A percentile compares a stretch with the other conserved stretches of the same genome.
Conservation (phyloP, 2,888 invertebrate species). For the Lochmaea crataegi region DNA sequence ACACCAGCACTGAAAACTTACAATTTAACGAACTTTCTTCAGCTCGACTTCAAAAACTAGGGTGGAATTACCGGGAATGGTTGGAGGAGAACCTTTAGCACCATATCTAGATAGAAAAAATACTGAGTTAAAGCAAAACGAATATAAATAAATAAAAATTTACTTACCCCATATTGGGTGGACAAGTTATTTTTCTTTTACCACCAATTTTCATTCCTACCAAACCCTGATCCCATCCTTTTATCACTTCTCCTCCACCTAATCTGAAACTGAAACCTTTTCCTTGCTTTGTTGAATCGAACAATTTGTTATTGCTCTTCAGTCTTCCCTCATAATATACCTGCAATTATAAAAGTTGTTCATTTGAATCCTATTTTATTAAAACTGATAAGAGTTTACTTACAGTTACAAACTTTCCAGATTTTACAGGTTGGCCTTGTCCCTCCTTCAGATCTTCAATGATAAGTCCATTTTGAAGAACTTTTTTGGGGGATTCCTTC, state of each 20-base stretch:
- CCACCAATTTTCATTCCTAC: slow-evolving; percentile 95
- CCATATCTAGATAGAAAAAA: slow-evolving; percentile 71
- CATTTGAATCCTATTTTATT: neutral
- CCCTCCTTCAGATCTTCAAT: slow-evolving; percentile 85
- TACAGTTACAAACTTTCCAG: slow-evolving; percentile 78
- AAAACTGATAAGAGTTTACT: slow-evolving; percentile 33
- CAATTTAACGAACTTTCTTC: slow-evolving; percentile 77
- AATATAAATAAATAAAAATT: slow-evolving; percentile 2
- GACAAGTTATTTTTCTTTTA: slow-evolving; percentile 86
- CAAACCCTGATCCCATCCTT: slow-evolving; percentile 92
- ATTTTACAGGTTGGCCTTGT: slow-evolving; percentile 79
- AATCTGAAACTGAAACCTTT: slow-evolving; percentile 88
- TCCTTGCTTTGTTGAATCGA: slow-evolving; percentile 81
- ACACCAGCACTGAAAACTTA: neutral
- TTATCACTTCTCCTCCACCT: slow-evolving; percentile 88
- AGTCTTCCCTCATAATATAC: slow-evolving; percentile 90
- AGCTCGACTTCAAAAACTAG: slow-evolving; percentile 92
- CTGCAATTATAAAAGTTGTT: slow-evolving; percentile 58
- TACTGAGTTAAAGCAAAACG: slow-evolving; percentile 3
- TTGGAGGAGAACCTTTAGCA: slow-evolving; percentile 82
- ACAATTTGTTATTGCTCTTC: slow-evolving; percentile 85
- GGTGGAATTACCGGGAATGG: slow-evolving; percentile 89
- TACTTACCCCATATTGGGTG: slow-evolving; percentile 87
- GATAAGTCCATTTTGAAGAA: slow-evolving; percentile 80
- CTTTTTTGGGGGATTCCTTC: slow-evolving; percentile 63